Base-by-base conservation (phyloP, 2,797 vertebrate genomes). In the Sparus aurata region DNA sequence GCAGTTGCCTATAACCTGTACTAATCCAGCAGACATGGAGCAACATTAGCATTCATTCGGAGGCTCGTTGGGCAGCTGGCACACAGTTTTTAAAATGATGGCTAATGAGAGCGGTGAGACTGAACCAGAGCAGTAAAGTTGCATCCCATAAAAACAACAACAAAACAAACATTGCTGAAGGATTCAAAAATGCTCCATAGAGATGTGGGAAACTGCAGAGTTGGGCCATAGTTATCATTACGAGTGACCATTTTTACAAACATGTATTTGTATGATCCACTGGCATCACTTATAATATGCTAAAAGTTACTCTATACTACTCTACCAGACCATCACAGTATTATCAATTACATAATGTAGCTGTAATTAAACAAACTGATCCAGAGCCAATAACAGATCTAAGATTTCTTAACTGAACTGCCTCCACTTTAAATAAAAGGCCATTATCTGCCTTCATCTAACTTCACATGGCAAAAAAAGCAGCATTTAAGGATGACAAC, bases 341-440 rank as follows among this genome's bases (percentile, higher is more conserved):
- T 52, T 43, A 27, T 49, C 2, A 41, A 12, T 60, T 13, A 27
- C 1, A 55, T 57, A 8, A 25, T 58, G n/a, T 30, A 59, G 5
- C 16, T 45, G 53, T 16, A 16, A 65, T 50, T 55, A 30, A 23
- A 52, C 10, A 41, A 68, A 74, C 5, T 52, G 25, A 73, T 30
- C 16, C 2, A 22, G 9, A 18, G 30, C 15, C 16, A n/a, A 63
- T 50, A 34, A 38, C 10, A 38, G 38, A 38, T 38, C 9, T 10
- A 38, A 10, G 38, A 38, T 38, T 11, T 38, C 9, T 38, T 38
- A 25, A 54, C 43, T 58, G 12, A 22, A 9, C 13, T 12, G 50
- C 49, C 49, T 49, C 27, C 23, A 60, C 15, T 23, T 47, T 27
- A 30, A 54, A 59, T 50, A 27, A 64, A 50, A n/a, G 52, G 25